Evolutionary conservation across 1,140 invertebrate species (phyloP).

Genomic region (Macrocentrus cingulum): DNA sequence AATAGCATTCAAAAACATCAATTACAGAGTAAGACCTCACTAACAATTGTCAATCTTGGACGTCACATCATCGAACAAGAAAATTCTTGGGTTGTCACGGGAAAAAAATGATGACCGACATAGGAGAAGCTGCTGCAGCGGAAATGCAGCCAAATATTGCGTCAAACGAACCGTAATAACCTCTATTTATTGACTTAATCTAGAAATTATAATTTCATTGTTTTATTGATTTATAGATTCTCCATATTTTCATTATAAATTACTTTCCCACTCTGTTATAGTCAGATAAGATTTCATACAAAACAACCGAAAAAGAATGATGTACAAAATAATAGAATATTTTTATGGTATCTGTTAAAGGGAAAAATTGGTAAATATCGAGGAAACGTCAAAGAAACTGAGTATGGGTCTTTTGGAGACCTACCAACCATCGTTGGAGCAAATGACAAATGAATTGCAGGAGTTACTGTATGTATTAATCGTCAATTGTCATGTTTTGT

Average conservation of each 20-base stretch:
- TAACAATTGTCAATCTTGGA: too few relatives aligned
- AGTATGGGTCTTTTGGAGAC: conserved; percentile 44
- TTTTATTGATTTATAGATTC: too few relatives aligned
- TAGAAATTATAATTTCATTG: too few relatives aligned
- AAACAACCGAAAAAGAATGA: too few relatives aligned
- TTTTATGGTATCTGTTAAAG: conserved; percentile 37
- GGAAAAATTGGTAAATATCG: conserved; percentile 34
- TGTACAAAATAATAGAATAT: too few relatives aligned
- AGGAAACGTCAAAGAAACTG: conserved; percentile 42
- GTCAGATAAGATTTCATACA: too few relatives aligned
- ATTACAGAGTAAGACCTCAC: too few relatives aligned
- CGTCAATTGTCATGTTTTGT: conserved; percentile 1
- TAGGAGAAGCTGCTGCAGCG: conserved; percentile 35
- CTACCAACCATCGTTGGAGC: conserved; percentile 46
- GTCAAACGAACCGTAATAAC: conserved; percentile 37
- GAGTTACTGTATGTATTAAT: conserved; percentile 48
- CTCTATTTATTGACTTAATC: conserved; percentile 25
- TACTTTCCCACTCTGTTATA: too few relatives aligned
- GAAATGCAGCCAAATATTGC: conserved; percentile 36
- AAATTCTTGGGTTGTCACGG: too few relatives aligned
- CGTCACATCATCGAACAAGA: too few relatives aligned
- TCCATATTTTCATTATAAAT: too few relatives aligned
- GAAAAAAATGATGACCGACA: conserved; percentile 49
- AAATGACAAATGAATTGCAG: conserved; percentile 46
- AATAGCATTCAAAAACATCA: too few relatives aligned